Conservation (phyloP, 2,888 invertebrate species). For the Thelaira solivaga region DNA sequence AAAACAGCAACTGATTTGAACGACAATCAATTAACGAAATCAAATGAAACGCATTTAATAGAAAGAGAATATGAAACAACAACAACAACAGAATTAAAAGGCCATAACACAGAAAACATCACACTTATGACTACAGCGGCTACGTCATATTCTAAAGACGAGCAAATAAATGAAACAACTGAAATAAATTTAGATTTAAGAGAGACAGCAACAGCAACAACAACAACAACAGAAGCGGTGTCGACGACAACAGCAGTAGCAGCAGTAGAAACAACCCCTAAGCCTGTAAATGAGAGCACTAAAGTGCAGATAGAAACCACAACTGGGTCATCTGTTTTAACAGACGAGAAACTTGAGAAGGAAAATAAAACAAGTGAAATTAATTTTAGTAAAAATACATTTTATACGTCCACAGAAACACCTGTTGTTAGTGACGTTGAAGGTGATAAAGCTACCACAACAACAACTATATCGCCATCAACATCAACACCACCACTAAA, state of each 20-base stretch:
- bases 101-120: conserved; percentile 27
- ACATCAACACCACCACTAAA: not conserved
- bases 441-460: conserved; percentile 23
- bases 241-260: conserved; percentile 16
- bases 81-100: conserved; percentile 39
- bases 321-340: conserved; percentile 41
- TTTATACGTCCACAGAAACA: conserved; percentile 56
- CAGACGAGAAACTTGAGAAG: conserved; percentile 31
- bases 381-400: conserved; percentile 31
- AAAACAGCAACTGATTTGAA: conserved; percentile 43
- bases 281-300: not conserved
- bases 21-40: conserved; percentile 50
- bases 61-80: conserved; percentile 44
- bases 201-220: conserved; percentile 17
- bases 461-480: not conserved
- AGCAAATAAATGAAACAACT: conserved; percentile 39
- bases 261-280: conserved; percentile 33
- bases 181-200: conserved; percentile 2
- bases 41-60: conserved; percentile 52
- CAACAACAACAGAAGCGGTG: no score
- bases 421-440: conserved; percentile 56
- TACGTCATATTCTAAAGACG: conserved; percentile 51
- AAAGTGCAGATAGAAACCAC: conserved; percentile 7
- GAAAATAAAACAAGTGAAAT: conserved; percentile 54
- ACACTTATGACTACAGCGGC: conserved; percentile 51